Evolutionary conservation across 2,113 vertebrate species (phyloP), one percentile per base, ranked within the genome.

Genomic region (Columbina picui): DNA sequence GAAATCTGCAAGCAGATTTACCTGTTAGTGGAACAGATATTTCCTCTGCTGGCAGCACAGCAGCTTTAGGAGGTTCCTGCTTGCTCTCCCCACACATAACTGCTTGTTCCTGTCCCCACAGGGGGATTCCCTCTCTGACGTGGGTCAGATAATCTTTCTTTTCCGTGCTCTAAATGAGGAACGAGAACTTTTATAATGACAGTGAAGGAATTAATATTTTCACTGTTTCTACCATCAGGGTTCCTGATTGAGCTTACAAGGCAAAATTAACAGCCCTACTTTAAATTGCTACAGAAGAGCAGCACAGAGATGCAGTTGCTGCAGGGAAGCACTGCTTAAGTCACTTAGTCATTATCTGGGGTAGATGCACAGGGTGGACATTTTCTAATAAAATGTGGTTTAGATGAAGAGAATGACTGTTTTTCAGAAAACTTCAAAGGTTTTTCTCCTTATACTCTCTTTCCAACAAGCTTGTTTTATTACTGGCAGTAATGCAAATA

Each of bases 11-110:
- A 69, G 45, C 60, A 93, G 39, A 61, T 89, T 80, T 75, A 94
- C 85, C 89, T 87, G 81, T 36, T 56, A 91, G 22, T 45, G 56
- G 50, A 86, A 75, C 47, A 87, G 56, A 83, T 34, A 87, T 70
- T 94, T 95, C 89, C 77, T 4, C 55, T 87, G 60, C 29, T 92
- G 92, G 85, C 89, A 89, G 52, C 39, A 83, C 83, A 83, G 14
- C 25, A 78, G 56, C 56, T 79, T 50, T 60, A 60, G 56, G 32
- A 83, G 34, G 61, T 92, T 95, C 77, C 92, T 87, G 67, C 71
- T 79, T 61, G 29, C 45, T 38, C 32, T 79, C 22, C 41, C n/a
- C 29, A 67, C 39, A 50, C 0, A 1, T 79, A 65, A 83, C 65
- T 36, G 19, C 38, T 41, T 83, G 85, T 94, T 95, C 92, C 81